Evolutionary conservation across 2,888 invertebrate species (phyloP).

Genomic region (Noctua janthina): DNA sequence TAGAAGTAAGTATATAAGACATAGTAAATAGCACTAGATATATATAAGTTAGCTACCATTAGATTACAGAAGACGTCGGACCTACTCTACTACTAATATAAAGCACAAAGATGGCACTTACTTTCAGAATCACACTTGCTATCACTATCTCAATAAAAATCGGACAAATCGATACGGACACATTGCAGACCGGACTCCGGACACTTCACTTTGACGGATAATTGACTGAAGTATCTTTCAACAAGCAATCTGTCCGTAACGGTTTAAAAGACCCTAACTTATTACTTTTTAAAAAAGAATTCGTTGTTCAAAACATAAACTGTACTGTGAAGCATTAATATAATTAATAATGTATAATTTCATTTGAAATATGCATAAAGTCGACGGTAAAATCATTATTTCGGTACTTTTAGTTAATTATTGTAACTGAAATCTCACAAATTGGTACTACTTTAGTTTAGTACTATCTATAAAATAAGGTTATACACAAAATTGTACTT

Average conservation of each 20-base stretch:
- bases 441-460: not conserved
- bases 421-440: not conserved
- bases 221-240: not conserved
- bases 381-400: constrained; percentile 12
- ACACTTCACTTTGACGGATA: not conserved
- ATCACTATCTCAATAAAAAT: constrained; percentile 58
- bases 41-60: constrained; percentile 43
- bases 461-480: not conserved
- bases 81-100: constrained; percentile 71
- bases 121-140: constrained; percentile 79
- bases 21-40: constrained; percentile 17
- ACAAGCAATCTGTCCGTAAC: not conserved
- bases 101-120: constrained; percentile 87
- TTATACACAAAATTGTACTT: constrained; percentile 13
- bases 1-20: constrained; percentile 1
- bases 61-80: constrained; percentile 47
- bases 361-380: not conserved
- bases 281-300: constrained; percentile 51
- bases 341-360: not conserved
- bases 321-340: not conserved
- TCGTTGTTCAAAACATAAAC: constrained; percentile 68
- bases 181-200: not conserved
- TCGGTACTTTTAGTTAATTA: constrained; percentile 12
- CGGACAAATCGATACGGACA: not conserved
- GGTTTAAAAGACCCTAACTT: constrained; percentile 9